phyloP scores from a whole-genome alignment of 2,113 vertebrate species.

The Etia nguti region DNA sequence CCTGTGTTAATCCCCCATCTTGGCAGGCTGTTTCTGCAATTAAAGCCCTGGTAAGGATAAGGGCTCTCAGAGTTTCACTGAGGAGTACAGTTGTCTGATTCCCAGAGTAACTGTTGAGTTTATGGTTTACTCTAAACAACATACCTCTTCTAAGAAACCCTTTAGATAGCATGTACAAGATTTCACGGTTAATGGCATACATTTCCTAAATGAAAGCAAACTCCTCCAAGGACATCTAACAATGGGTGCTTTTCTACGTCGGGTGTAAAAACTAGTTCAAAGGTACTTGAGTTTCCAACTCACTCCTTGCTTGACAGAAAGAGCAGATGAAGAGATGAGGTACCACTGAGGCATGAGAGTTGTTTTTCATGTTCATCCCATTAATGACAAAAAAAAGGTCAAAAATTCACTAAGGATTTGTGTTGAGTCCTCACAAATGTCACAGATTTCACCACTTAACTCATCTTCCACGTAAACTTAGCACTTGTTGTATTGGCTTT shows the following conservation, averaged over 20 bases:
- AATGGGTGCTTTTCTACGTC: neutral
- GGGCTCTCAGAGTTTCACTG: constrained; percentile 35
- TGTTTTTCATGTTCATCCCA: neutral
- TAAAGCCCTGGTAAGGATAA: constrained; percentile 7
- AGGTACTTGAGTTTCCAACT: neutral
- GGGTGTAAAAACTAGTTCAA: neutral
- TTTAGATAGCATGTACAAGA: neutral
- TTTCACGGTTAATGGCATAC: neutral
- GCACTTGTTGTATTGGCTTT: neutral
- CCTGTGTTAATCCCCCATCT: constrained; percentile 33
- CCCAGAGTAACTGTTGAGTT: constrained; percentile 33
- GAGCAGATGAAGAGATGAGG: neutral
- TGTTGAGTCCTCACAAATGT: neutral
- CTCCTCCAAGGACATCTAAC: neutral
- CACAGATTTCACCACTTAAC: neutral
- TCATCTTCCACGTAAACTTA: neutral
- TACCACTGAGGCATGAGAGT: neutral
- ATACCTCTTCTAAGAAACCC: neutral
- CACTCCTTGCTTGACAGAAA: neutral
- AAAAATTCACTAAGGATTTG: neutral
- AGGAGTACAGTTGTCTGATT: constrained; percentile 42
- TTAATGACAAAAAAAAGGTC: neutral
- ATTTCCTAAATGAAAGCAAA: neutral
- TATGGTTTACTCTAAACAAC: neutral
- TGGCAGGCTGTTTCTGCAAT: constrained; percentile 33